A percentile compares a stretch with the other conserved stretches of the same genome.
Conservation (phyloP, 1,140 invertebrate genomes). For the Bemisia tabaci region DNA sequence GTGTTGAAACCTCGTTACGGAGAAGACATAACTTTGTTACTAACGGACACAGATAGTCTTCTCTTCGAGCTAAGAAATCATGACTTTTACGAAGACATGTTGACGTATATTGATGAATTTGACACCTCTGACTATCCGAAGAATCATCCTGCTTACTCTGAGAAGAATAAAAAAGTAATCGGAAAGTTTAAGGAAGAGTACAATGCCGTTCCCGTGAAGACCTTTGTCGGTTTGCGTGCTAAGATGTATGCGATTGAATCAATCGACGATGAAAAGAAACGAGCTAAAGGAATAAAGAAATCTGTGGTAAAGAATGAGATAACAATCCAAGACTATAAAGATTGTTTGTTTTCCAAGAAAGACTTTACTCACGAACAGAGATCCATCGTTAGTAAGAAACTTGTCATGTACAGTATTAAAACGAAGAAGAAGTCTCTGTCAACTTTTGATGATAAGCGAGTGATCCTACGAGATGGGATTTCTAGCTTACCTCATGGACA, state of each 20-base stretch:
- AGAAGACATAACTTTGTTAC: slow-evolving; percentile 5
- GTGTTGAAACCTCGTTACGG: slow-evolving; percentile 8
- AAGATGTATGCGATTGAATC: slow-evolving; percentile 32
- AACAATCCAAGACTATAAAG: slow-evolving; percentile 15
- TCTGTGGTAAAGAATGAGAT: slow-evolving; percentile 16
- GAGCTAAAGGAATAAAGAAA: slow-evolving; percentile 23
- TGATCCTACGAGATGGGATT: neutral
- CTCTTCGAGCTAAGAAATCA: neutral
- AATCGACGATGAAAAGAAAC: slow-evolving; percentile 18
- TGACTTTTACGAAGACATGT: neutral
- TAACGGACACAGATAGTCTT: neutral
- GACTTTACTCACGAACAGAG: slow-evolving; percentile 5
- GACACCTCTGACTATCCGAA: slow-evolving; percentile 19
- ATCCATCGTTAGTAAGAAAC: slow-evolving; percentile 13
- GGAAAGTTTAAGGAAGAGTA: slow-evolving; percentile 38
- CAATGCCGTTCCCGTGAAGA: slow-evolving; percentile 26
- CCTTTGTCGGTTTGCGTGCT: slow-evolving; percentile 31
- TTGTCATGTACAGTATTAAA: slow-evolving; percentile 13
- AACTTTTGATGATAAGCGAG: slow-evolving; percentile 16
- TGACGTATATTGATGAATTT: slow-evolving; percentile 13
- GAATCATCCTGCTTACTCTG: slow-evolving; percentile 13
- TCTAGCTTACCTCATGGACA: slow-evolving; percentile 1
- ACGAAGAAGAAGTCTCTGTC: slow-evolving; percentile 13
- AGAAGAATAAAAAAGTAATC: slow-evolving; percentile 31
- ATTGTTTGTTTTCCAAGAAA: slow-evolving; percentile 8